Conservation (phyloP, 23 tunicate species). For the Phallusia fumigata region DNA sequence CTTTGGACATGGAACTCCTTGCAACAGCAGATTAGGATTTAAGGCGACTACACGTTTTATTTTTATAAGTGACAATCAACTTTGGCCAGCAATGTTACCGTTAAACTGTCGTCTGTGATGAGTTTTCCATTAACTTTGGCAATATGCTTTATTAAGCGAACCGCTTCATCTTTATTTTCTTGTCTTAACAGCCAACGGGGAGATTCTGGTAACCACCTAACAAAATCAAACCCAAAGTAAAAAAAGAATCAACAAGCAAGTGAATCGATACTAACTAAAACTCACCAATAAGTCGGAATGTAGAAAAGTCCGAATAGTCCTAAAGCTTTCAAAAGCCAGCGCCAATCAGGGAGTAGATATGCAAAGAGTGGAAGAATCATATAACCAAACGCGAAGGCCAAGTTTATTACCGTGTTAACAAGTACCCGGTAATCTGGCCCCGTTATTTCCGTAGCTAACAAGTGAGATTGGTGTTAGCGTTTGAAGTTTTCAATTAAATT, state of each 20-base stretch:
- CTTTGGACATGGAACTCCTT: too few relatives aligned
- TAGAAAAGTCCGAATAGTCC: not conserved
- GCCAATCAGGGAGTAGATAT: conserved; percentile 27
- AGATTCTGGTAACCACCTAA: not conserved
- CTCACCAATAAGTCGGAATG: not conserved
- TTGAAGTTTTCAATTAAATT: too few relatives aligned
- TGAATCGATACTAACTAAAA: not conserved
- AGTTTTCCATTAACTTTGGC: not conserved
- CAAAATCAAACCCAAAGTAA: too few relatives aligned
- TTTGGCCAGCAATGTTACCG: not conserved
- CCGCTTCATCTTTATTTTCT: not conserved
- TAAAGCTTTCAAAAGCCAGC: conserved; percentile 3
- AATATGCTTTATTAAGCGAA: not conserved
- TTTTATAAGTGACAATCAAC: too few relatives aligned
- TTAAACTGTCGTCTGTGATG: not conserved
- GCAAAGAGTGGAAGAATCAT: conserved; percentile 44
- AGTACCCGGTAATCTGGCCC: not conserved
- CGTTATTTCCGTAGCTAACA: not conserved
- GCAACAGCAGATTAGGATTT: too few relatives aligned
- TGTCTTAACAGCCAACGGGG: conserved; percentile 2
- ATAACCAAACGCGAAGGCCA: conserved; percentile 34
- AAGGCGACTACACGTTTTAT: too few relatives aligned
- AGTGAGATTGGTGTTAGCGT: too few relatives aligned
- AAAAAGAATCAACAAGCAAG: not conserved
- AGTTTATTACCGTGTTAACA: not conserved